A percentile compares a stretch with the other conserved stretches of the same genome.
These are phyloP conservation scores for Aegotheles bennettii DNA, from an alignment of 2,113 vertebrate genomes.

Conservation along the genomic window DNA sequence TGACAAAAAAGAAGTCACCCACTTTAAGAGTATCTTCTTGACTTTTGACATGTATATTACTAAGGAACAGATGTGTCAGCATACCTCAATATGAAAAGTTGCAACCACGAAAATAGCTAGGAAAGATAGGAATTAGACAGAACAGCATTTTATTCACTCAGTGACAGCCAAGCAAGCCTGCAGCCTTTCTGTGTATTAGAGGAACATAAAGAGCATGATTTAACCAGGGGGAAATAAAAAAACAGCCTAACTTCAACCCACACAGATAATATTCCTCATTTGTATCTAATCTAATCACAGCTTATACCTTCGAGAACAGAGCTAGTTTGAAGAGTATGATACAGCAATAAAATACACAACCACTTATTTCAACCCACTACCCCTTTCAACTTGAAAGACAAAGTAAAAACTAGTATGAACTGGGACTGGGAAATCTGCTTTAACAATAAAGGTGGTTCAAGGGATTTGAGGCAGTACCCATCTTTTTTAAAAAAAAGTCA, in stretches of 20 bases:
- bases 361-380: not conserved
- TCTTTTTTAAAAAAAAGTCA: not conserved
- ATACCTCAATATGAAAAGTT: not conserved
- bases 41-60: not conserved
- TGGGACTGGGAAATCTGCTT: not conserved
- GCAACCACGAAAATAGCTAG: not conserved
- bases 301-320: not conserved
- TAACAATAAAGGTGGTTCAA: not conserved
- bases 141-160: not conserved
- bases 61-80: not conserved
- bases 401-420: not conserved
- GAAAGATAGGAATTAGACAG: not conserved
- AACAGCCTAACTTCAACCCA: not conserved
- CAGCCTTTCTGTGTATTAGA: not conserved
- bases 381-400: not conserved
- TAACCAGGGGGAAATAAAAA: not conserved
- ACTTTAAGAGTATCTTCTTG: not conserved
- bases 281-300: not conserved
- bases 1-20: not conserved
- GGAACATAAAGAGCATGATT: not conserved
- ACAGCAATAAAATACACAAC: not conserved
- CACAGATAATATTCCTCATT: not conserved
- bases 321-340: not conserved
- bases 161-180: not conserved
- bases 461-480: accelerated